Conservation (phyloP, 2,797 vertebrate species). For the Uromys caudimaculatus region DNA sequence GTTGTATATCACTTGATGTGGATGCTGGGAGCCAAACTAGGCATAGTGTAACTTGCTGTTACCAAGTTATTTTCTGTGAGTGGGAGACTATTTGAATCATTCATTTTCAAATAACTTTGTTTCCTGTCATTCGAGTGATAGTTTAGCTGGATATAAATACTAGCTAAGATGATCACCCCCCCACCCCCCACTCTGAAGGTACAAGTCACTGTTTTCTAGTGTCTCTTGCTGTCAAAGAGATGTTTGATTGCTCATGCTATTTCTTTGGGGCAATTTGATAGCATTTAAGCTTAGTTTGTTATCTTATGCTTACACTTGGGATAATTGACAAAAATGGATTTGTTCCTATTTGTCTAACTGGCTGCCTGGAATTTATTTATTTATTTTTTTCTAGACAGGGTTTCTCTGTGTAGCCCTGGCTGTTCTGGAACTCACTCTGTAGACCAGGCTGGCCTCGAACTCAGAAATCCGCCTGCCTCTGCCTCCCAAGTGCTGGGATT, state of each 20-base stretch:
- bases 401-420: no score
- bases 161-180: not conserved
- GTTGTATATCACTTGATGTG: not conserved
- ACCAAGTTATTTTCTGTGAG: not conserved
- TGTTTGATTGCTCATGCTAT: not conserved
- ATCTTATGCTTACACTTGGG: not conserved
- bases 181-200: not conserved
- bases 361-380: not conserved
- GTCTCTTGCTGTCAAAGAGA: not conserved
- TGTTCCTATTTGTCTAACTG: not conserved
- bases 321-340: not conserved
- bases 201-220: not conserved
- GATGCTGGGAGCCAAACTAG: not conserved
- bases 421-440: no score
- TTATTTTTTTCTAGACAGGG: no score
- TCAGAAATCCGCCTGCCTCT: no score
- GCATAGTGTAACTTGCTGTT: not conserved
- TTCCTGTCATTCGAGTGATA: not conserved
- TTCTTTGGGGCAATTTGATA: not conserved
- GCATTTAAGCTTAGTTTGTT: not conserved
- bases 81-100: not conserved
- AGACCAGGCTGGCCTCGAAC: no score
- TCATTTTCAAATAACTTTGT: not conserved
- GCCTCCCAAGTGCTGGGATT: no score
- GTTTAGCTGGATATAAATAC: conserved; percentile 1